Percentiles rank a stretch among this genome's conserved stretches.
These are phyloP conservation scores for Ophonus ardosiacus DNA, from an alignment of 2,888 invertebrate genomes.

Conservation along the genomic window DNA sequence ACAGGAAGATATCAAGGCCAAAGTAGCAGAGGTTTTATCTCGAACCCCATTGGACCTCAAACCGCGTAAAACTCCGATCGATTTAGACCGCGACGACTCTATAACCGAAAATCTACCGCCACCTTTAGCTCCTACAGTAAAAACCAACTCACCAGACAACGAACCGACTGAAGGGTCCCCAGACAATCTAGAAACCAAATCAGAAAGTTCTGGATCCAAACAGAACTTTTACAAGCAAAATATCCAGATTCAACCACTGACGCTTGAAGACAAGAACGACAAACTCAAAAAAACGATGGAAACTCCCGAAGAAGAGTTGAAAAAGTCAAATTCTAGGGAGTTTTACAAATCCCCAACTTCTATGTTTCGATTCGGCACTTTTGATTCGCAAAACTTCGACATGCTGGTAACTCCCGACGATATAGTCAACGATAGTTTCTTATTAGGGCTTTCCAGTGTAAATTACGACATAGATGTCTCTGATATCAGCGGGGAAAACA, in stretches of 20 bases:
- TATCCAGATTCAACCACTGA: constrained; percentile 70
- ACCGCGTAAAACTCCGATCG: constrained; percentile 81
- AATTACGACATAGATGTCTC: constrained; percentile 88
- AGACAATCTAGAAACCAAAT: constrained; percentile 56
- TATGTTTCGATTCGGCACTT: constrained; percentile 77
- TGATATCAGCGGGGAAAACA: constrained; percentile 85
- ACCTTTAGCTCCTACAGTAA: constrained; percentile 68
- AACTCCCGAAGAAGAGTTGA: constrained; percentile 69
- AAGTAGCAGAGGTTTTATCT: constrained; percentile 84
- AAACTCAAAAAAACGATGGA: constrained; percentile 68
- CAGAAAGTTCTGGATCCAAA: constrained; percentile 59
- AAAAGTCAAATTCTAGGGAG: constrained; percentile 76
- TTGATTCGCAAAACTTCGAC: constrained; percentile 80
- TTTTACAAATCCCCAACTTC: constrained; percentile 79
- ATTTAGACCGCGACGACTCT: constrained; percentile 75
- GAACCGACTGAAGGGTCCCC: constrained; percentile 61
- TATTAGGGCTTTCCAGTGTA: constrained; percentile 82
- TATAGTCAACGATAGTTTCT: constrained; percentile 76
- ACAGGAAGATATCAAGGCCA: constrained; percentile 85
- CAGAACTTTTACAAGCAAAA: constrained; percentile 72
- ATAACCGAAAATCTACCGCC: constrained; percentile 67
- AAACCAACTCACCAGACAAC: constrained; percentile 56
- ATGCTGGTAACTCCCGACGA: constrained; percentile 81
- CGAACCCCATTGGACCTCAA: constrained; percentile 86
- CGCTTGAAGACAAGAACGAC: constrained; percentile 67